phyloP scores from a whole-genome alignment of 2,888 invertebrate genomes.

The Euplagia quadripunctaria region DNA sequence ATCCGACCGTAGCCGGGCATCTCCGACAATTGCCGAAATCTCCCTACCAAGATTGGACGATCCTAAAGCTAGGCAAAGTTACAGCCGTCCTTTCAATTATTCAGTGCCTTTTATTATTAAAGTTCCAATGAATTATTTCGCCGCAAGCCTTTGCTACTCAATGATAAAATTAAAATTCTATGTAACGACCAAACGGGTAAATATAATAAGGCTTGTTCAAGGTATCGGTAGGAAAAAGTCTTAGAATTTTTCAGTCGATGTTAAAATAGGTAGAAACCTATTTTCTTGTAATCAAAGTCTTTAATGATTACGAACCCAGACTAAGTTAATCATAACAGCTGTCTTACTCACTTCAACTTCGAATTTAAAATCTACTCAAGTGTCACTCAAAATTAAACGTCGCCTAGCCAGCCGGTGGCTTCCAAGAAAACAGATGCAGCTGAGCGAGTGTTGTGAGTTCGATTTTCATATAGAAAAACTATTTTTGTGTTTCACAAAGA shows the following conservation, averaged over 20 bases:
- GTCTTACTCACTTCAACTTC: too few species aligned
- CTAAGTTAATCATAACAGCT: too few species aligned
- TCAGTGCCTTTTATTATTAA: slow-evolving; percentile 52
- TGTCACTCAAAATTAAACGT: too few species aligned
- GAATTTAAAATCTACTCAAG: too few species aligned
- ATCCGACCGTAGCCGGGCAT: slow-evolving; percentile 8
- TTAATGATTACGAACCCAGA: background rate
- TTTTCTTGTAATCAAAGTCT: slow-evolving; percentile 13
- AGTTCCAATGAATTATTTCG: slow-evolving; percentile 49
- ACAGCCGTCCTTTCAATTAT: slow-evolving; percentile 42
- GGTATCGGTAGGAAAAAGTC: slow-evolving; percentile 3
- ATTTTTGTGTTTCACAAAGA: too few species aligned
- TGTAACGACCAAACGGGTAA: slow-evolving; percentile 36
- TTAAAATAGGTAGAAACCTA: slow-evolving; percentile 13
- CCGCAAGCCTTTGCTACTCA: slow-evolving; percentile 37
- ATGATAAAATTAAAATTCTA: slow-evolving; percentile 54
- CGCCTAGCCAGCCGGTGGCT: too few species aligned
- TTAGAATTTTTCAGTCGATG: slow-evolving; percentile 10
- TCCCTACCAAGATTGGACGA: slow-evolving; percentile 28
- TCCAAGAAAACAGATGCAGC: too few species aligned
- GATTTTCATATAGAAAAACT: too few species aligned
- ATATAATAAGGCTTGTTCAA: slow-evolving; percentile 31
- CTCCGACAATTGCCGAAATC: slow-evolving; percentile 11
- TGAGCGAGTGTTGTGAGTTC: too few species aligned
- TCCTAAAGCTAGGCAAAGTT: slow-evolving; percentile 31